phyloP scores from a whole-genome alignment of 1,140 invertebrate species.

The Tetramorium parvispinum region DNA sequence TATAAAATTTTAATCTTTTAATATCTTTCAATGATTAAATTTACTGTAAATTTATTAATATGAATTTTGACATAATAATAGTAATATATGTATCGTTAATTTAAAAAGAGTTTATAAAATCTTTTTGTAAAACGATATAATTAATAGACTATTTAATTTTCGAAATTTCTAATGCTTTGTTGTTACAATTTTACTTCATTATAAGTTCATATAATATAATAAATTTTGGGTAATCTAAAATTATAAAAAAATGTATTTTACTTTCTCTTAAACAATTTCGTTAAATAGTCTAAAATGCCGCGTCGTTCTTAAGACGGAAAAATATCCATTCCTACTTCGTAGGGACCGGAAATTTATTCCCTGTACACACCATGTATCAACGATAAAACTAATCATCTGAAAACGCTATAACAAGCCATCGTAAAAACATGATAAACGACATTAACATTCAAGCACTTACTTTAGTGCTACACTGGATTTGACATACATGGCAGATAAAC shows the following conservation, averaged over 20 bases:
- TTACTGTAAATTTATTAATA: neutral
- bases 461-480: neutral
- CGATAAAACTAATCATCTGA: slow-evolving; percentile 56
- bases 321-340: neutral
- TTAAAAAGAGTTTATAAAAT: neutral
- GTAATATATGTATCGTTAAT: neutral
- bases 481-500: slow-evolving; percentile 39
- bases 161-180: neutral
- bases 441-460: slow-evolving; percentile 49
- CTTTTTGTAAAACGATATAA: neutral
- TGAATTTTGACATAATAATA: neutral
- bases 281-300: neutral
- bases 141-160: neutral
- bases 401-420: slow-evolving; percentile 30
- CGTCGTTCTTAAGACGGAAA: neutral
- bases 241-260: neutral
- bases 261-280: neutral
- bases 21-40: slow-evolving; percentile 15
- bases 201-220: neutral
- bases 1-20: slow-evolving; percentile 21
- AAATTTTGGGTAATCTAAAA: neutral
- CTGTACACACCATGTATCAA: neutral
- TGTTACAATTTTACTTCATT: neutral
- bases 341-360: slow-evolving; percentile 26
- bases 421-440: slow-evolving; percentile 44